These are phyloP conservation scores for Cydia splendana DNA, from an alignment of 1,140 invertebrate species.

Conservation along the genomic window DNA sequence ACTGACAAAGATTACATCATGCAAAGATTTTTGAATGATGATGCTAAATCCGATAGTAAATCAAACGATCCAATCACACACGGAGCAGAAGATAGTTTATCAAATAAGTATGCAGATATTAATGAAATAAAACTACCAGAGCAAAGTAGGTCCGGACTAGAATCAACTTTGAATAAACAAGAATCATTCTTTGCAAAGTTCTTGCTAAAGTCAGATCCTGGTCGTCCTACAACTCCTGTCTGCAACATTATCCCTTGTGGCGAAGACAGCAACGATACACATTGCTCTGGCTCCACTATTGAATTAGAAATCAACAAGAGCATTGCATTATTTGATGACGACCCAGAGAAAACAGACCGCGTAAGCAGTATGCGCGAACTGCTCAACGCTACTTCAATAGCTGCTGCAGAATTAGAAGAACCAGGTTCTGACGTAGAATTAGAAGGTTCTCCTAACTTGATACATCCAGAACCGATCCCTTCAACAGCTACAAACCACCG, in stretches of 20 bases:
- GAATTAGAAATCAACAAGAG: conserved; percentile 75
- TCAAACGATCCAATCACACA: conserved; percentile 24
- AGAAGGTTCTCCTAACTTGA: not conserved
- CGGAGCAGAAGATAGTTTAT: conserved; percentile 23
- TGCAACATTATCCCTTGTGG: conserved; percentile 53
- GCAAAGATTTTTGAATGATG: conserved; percentile 32
- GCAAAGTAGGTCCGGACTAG: conserved; percentile 39
- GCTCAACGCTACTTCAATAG: conserved; percentile 47
- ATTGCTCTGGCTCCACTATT: conserved; percentile 72
- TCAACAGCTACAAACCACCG: conserved; percentile 37
- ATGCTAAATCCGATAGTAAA: conserved; percentile 19
- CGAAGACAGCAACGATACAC: conserved; percentile 64
- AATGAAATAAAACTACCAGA: conserved; percentile 19
- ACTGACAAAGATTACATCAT: conserved; percentile 27
- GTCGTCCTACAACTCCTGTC: conserved; percentile 43
- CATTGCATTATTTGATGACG: conserved; percentile 67
- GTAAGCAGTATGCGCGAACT: conserved; percentile 63
- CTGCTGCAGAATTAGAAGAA: not conserved
- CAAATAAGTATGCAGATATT: not conserved
- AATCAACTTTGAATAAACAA: conserved; percentile 62
- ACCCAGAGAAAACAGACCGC: conserved; percentile 53
- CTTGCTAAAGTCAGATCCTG: conserved; percentile 43
- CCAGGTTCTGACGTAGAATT: not conserved
- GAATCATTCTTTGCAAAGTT: conserved; percentile 78
- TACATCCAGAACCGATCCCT: conserved; percentile 7